Conservation (phyloP, 2,888 invertebrate species). For the Epinotia nisella region DNA sequence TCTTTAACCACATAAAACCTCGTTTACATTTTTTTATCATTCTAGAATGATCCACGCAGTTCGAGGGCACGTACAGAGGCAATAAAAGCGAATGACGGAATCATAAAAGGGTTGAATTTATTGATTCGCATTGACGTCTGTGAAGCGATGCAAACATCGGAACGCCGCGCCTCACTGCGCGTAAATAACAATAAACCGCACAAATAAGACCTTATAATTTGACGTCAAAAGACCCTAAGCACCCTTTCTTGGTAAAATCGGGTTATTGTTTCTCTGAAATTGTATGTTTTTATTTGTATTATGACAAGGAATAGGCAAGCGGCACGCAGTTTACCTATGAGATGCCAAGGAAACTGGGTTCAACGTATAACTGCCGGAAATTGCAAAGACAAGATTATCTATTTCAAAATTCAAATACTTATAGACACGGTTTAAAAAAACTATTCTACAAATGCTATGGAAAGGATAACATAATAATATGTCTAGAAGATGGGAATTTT, state of each 20-base stretch:
- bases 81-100: constrained; percentile 80
- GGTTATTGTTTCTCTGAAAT: constrained; percentile 9
- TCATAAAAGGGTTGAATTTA: constrained; percentile 83
- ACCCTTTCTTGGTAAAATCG: constrained; percentile 3
- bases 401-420: too few relatives aligned
- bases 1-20: constrained; percentile 68
- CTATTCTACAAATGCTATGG: too few relatives aligned
- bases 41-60: constrained; percentile 74
- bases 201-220: not conserved
- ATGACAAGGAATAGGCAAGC: not conserved
- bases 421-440: too few relatives aligned
- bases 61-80: constrained; percentile 68
- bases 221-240: not conserved
- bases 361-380: too few relatives aligned
- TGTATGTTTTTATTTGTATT: constrained; percentile 8
- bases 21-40: constrained; percentile 75
- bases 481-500: not conserved
- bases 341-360: too few relatives aligned
- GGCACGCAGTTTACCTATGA: too few relatives aligned
- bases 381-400: too few relatives aligned
- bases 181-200: constrained; percentile 14
- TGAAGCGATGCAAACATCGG: constrained; percentile 46
- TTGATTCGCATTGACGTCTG: constrained; percentile 75
- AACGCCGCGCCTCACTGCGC: constrained; percentile 8
- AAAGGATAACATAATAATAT: too few relatives aligned